Evolutionary conservation across 2,888 invertebrate species (phyloP).

Genomic region (Polia nebulosa): DNA sequence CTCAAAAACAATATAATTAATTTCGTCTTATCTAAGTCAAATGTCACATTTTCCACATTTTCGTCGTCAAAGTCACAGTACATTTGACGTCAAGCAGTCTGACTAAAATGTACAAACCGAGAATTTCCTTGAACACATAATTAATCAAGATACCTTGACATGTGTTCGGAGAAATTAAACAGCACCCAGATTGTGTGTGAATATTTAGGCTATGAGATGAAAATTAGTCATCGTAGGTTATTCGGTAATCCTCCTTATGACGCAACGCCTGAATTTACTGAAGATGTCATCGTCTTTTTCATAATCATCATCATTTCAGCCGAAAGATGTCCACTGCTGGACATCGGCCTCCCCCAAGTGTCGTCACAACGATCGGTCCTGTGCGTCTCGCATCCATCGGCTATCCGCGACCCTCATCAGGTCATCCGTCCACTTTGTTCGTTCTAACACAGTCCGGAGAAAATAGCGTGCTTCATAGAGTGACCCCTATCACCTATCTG

Average conservation of each 20-base stretch:
- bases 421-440: no score
- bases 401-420: no score
- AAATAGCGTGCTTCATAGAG: no score
- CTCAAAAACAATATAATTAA: constrained; percentile 26
- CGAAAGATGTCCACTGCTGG: no score
- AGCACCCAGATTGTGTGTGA: constrained; percentile 27
- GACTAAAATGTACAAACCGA: constrained; percentile 48
- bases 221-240: constrained; percentile 39
- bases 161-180: constrained; percentile 52
- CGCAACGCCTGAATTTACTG: constrained; percentile 6
- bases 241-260: constrained; percentile 23
- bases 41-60: constrained; percentile 17
- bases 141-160: constrained; percentile 70
- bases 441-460: no score
- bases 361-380: no score
- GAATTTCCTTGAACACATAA: constrained; percentile 65
- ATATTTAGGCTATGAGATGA: constrained; percentile 41
- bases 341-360: no score
- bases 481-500: no score
- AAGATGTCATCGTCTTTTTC: background rate
- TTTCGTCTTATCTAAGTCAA: constrained; percentile 16
- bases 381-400: no score
- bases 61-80: background rate
- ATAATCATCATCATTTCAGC: no score
- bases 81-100: constrained; percentile 71